These are phyloP conservation scores for Rhopalosiphum padi DNA, from an alignment of 1,140 invertebrate species.

Conservation along the genomic window DNA sequence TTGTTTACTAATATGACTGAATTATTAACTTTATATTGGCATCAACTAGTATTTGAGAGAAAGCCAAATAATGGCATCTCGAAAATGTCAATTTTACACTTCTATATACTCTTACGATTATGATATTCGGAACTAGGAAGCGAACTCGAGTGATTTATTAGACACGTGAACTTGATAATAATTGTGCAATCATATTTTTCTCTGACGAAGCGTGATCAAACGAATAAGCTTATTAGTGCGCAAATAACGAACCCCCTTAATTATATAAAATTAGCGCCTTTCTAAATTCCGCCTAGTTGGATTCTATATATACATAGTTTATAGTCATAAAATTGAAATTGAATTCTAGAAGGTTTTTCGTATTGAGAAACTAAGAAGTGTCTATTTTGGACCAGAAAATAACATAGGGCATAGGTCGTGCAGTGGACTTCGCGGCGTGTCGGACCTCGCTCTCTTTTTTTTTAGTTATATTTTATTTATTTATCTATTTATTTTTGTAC, in stretches of 20 bases:
- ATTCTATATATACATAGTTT: not conserved
- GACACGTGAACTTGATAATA: conserved; percentile 4
- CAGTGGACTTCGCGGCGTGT: conserved; percentile 24
- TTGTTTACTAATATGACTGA: not conserved
- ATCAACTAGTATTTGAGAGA: conserved; percentile 41
- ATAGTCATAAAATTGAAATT: conserved; percentile 30
- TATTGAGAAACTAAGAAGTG: conserved; percentile 42
- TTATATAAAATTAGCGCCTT: conserved; percentile 46
- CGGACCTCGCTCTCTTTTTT: conserved; percentile 57
- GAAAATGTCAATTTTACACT: conserved; percentile 56
- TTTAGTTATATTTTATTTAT: conserved; percentile 26
- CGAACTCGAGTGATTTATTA: conserved; percentile 35
- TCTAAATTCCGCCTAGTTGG: conserved; percentile 27
- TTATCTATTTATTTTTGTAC: not conserved
- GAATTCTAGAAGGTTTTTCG: conserved; percentile 26
- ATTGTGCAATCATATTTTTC: conserved; percentile 35
- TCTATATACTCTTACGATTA: not conserved
- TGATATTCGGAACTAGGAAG: conserved; percentile 39
- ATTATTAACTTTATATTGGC: conserved; percentile 13
- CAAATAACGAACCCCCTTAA: not conserved
- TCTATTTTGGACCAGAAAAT: conserved; percentile 43
- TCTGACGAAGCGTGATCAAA: conserved; percentile 35
- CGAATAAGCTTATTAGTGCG: not conserved
- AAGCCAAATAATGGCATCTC: not conserved
- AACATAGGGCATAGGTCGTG: conserved; percentile 46